Percentiles rank a stretch among this genome's conserved stretches.
Conservation (phyloP, 2,888 invertebrate genomes). For the Stenolophus ochropezus region DNA sequence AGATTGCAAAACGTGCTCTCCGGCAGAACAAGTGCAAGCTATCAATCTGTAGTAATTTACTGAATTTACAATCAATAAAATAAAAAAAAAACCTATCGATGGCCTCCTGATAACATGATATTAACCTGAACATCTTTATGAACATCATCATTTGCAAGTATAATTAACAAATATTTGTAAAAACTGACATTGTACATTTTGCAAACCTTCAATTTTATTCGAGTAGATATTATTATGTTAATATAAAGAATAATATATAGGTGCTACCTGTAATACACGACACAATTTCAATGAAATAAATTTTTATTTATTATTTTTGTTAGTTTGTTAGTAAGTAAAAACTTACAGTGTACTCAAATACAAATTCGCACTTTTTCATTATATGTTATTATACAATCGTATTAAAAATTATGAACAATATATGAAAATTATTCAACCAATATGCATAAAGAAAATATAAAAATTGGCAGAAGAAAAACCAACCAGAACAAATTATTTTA, state of each 20-base stretch:
- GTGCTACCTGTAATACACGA: not conserved
- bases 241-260: not conserved
- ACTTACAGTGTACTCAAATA: not conserved
- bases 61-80: conserved; percentile 39
- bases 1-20: conserved; percentile 35
- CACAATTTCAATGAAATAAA: not conserved
- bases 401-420: no score
- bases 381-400: not conserved
- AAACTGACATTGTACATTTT: not conserved
- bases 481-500: no score
- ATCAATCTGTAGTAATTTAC: conserved; percentile 35
- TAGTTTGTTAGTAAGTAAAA: not conserved
- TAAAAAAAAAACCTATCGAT: not conserved
- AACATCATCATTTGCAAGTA: not conserved
- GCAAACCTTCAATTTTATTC: not conserved
- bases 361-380: not conserved
- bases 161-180: not conserved
- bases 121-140: not conserved
- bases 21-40: conserved; percentile 2
- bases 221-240: not conserved
- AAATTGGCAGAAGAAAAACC: no score
- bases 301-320: not conserved
- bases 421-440: no score
- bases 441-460: no score
- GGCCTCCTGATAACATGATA: not conserved